Conservation (phyloP, 2,113 vertebrate genomes). For the Caranx ignobilis region DNA sequence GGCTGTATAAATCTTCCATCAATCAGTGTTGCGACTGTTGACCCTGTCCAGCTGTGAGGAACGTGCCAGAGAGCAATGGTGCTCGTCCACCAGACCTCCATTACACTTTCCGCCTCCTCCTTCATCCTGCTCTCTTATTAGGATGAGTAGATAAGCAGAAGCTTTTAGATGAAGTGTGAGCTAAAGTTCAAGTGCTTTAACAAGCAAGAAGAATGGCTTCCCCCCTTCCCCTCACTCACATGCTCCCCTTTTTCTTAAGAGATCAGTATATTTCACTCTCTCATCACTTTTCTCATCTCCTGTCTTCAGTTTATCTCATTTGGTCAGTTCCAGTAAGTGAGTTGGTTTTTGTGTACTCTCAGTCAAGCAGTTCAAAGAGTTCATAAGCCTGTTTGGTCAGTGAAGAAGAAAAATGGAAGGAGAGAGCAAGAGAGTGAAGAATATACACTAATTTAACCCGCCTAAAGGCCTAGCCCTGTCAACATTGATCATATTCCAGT, state of each 20-base stretch:
- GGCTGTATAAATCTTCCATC: constrained; percentile 52
- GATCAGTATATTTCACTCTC: constrained; percentile 3
- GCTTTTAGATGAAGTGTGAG: constrained; percentile 48
- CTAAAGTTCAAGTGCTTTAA: constrained; percentile 60
- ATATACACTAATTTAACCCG: constrained; percentile 57
- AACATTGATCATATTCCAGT: constrained; percentile 69
- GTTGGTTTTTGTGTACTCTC: constrained; percentile 35
- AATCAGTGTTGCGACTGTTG: constrained; percentile 55
- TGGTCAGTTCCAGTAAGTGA: constrained; percentile 61
- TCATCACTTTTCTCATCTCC: constrained; percentile 12
- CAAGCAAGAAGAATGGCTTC: constrained; percentile 49
- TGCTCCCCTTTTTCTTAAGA: neutral
- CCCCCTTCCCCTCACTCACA: constrained; percentile 13
- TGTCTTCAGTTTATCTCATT: constrained; percentile 47
- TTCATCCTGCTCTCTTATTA: constrained; percentile 24
- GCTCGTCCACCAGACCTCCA: constrained; percentile 42
- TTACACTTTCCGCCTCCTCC: constrained; percentile 26
- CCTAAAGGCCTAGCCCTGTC: constrained; percentile 63
- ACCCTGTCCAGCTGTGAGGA: constrained; percentile 72
- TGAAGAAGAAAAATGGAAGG: constrained; percentile 65
- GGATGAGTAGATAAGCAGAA: constrained; percentile 48
- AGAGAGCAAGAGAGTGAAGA: constrained; percentile 45
- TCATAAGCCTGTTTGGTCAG: constrained; percentile 60
- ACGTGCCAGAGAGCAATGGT: constrained; percentile 54
- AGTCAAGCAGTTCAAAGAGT: constrained; percentile 69